Base-by-base conservation (phyloP, 2,113 vertebrate species). In the Pyxicephalus adspersus region DNA sequence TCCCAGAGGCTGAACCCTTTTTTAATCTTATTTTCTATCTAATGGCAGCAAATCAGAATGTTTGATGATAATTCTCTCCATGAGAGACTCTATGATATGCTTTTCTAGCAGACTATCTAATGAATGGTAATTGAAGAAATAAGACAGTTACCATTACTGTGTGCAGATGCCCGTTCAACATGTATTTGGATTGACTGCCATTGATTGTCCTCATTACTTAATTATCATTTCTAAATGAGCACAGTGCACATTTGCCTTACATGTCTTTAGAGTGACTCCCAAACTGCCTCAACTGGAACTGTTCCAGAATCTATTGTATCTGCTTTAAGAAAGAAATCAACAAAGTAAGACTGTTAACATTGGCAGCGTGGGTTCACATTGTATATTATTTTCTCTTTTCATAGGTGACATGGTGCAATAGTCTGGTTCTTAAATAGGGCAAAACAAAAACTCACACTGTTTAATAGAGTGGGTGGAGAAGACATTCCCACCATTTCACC, bases 361-460 rank as follows among this genome's bases (percentile, higher is more conserved):
- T 55, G 72, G 58, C 52, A 75, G 80, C 70, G 71, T 82, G 80
- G 71, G 80, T 57, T 82, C 52, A 75, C 71, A 75, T 75, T 66
- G 68, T 73, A 73, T 65, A 82, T 82, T 74, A 65, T 82, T 82
- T 75, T 82, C 60, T 74, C 52, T 66, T 81, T 82, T 75, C 50
- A 58, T 71, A 28, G 54, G 70, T 82, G 80, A 82, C 70, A 82
- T 55, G 61, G 80, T 82, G 71, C 71, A 74, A 75, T 58, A 82
- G 80, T 82, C 80, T 82, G 63, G 80, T 58, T 73, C 80, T 75
- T 64, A 75, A 82, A 82, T 82, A 82, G 80, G 80, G 80, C 70
- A 82, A 75, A 75, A 82, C 71, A 82, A 82, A 82, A 82, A 45
- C 80, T 82, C 80, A 82, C 80, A 82, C 80, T 82, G 80, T 67